These are phyloP conservation scores for Speoplatyrhinus poulsoni DNA, from an alignment of 2,113 vertebrate genomes.

Conservation along the genomic window DNA sequence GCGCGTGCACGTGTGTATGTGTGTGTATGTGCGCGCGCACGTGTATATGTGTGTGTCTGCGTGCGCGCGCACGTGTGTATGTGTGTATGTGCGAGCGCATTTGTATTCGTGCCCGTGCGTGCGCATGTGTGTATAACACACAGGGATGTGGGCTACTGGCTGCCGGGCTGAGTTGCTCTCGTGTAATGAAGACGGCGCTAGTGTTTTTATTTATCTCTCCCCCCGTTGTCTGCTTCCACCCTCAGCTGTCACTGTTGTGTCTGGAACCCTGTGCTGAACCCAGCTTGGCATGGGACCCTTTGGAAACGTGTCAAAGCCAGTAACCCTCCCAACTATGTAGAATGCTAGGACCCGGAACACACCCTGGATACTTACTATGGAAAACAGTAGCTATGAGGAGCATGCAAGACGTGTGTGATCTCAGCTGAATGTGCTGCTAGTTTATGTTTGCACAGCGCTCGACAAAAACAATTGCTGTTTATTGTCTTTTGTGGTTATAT, in stretches of 20 bases:
- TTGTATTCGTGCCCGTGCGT: too few species aligned
- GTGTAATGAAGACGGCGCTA: conserved; percentile 77
- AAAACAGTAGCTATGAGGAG: conserved; percentile 75
- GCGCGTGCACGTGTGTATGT: not conserved
- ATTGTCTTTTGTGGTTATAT: not conserved
- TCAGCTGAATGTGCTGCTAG: conserved; percentile 27
- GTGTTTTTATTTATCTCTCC: conserved; percentile 88
- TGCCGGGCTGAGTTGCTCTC: conserved; percentile 38
- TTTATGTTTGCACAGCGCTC: not conserved
- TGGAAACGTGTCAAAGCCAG: conserved; percentile 82
- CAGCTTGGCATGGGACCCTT: conserved; percentile 70
- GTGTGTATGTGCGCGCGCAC: conserved; percentile 35
- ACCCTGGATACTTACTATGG: conserved; percentile 58
- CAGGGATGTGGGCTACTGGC: conserved; percentile 15
- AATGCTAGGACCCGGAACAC: conserved; percentile 73
- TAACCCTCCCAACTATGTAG: conserved; percentile 80
- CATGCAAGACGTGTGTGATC: conserved; percentile 54
- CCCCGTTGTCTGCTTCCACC: conserved; percentile 18
- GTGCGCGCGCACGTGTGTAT: not conserved
- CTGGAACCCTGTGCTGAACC: conserved; percentile 81
- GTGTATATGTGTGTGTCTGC: too few species aligned
- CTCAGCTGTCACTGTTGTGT: conserved; percentile 98
- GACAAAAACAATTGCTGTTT: too few species aligned
- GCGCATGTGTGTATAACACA: conserved; percentile 8
- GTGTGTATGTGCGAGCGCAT: conserved; percentile 37